Conservation (phyloP, 2,113 vertebrate species). For the Odontesthes bonariensis region DNA sequence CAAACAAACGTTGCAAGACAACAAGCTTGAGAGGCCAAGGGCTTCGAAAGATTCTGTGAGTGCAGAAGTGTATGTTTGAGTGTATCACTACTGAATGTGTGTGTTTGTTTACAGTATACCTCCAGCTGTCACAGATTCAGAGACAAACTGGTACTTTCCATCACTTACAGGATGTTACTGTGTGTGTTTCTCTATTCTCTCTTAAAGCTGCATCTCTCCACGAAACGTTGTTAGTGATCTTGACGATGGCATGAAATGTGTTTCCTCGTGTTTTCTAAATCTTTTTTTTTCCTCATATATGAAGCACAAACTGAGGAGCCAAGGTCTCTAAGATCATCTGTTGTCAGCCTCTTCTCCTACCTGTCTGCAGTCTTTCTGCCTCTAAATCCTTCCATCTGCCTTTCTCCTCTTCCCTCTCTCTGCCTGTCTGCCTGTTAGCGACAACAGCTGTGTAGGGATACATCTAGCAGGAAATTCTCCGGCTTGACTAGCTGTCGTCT, state of each 20-base stretch:
- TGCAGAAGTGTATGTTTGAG: neutral
- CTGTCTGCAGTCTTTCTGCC: slow-evolving; percentile 35
- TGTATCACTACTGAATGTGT: slow-evolving; percentile 9
- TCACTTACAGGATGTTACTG: slow-evolving; percentile 41
- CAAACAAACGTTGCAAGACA: slow-evolving; percentile 54
- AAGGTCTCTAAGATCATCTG: slow-evolving; percentile 24
- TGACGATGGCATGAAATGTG: neutral
- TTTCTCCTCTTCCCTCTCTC: slow-evolving; percentile 40
- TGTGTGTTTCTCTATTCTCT: slow-evolving; percentile 7
- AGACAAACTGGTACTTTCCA: neutral
- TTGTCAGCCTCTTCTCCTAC: slow-evolving; percentile 20
- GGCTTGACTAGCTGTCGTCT: slow-evolving; percentile 77
- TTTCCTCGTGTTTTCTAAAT: neutral
- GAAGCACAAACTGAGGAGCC: slow-evolving; percentile 18
- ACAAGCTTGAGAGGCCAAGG: slow-evolving; percentile 50
- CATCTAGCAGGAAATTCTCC: slow-evolving; percentile 73
- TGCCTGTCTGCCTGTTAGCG: slow-evolving; percentile 69
- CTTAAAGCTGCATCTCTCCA: neutral
- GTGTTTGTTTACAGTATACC: slow-evolving; percentile 4
- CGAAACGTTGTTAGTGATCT: slow-evolving; percentile 5
- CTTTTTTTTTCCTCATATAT: neutral
- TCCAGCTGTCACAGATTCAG: slow-evolving; percentile 29
- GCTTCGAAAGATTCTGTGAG: slow-evolving; percentile 42
- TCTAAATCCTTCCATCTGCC: slow-evolving; percentile 49
- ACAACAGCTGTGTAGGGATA: slow-evolving; percentile 74